Evolutionary conservation across 2,888 invertebrate species (phyloP).

Genomic region (Itoplectis maculator): DNA sequence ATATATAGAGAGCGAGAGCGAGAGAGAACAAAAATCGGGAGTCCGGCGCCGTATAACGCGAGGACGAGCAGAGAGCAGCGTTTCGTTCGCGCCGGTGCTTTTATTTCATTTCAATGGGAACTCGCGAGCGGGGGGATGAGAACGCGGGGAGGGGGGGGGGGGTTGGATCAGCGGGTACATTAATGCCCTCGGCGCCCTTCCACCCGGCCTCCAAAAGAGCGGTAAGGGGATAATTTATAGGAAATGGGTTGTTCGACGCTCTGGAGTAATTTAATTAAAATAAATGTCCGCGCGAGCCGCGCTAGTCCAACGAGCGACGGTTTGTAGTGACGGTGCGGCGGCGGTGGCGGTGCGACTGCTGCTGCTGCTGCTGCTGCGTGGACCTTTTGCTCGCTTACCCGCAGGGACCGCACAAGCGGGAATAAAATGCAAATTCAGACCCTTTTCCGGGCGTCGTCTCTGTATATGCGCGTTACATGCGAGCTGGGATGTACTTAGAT

Average conservation of each 20-base stretch:
- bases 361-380: conserved; percentile 11
- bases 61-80: conserved; percentile 75
- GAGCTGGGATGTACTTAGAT: conserved; percentile 49
- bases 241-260: conserved; percentile 85
- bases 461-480: conserved; percentile 8
- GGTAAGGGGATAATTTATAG: conserved; percentile 84
- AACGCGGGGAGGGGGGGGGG: too few relatives aligned
- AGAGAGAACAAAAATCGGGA: conserved; percentile 73
- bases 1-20: conserved; percentile 7
- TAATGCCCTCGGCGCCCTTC: conserved; percentile 78
- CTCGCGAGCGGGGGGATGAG: too few relatives aligned
- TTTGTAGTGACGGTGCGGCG: conserved; percentile 23
- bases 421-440: conserved; percentile 85
- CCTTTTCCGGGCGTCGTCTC: conserved; percentile 73
- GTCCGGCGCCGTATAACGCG: conserved; percentile 54
- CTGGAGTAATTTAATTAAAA: conserved; percentile 85
- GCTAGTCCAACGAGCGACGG: conserved; percentile 43
- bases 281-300: conserved; percentile 82
- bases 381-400: conserved; percentile 75
- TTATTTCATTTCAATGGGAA: conserved; percentile 84
- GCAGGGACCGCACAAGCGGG: conserved; percentile 81
- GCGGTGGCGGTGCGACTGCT: conserved; percentile 16
- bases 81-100: conserved; percentile 80
- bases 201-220: conserved; percentile 73
- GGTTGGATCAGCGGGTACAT: conserved; percentile 83